Percentiles rank a stretch among this genome's conserved stretches.
Evolutionary conservation across 1,140 invertebrate species (phyloP).

Genomic region (Drosophila mojavensis): DNA sequence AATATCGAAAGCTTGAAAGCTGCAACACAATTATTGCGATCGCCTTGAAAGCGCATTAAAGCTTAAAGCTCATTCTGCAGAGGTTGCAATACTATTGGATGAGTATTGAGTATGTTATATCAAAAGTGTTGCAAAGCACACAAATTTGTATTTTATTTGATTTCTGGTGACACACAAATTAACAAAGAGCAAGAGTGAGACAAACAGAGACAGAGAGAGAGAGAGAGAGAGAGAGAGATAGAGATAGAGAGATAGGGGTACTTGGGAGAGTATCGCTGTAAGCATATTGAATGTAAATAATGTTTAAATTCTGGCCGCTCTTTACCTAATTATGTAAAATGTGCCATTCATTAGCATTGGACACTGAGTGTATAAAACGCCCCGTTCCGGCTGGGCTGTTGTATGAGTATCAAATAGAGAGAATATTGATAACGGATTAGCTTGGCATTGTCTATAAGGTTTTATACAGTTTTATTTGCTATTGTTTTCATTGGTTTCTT

Average conservation of each 20-base stretch:
- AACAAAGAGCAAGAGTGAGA: conserved; percentile 5
- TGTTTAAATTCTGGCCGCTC: conserved; percentile 42
- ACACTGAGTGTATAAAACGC: conserved; percentile 81
- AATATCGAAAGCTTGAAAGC: conserved; percentile 33
- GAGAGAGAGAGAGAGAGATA: conserved; percentile 3
- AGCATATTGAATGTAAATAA: conserved; percentile 32
- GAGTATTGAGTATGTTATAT: conserved; percentile 4
- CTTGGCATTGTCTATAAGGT: conserved; percentile 37
- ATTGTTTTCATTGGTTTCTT: conserved; percentile 11
- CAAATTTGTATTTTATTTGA: not conserved
- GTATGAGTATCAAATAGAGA: conserved; percentile 59
- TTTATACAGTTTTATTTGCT: conserved; percentile 27
- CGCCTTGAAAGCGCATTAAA: conserved; percentile 27
- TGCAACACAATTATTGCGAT: conserved; percentile 21
- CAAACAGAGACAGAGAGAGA: conserved; percentile 1
- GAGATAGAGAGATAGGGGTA: not conserved
- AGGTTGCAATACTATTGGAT: conserved; percentile 1
- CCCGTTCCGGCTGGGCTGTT: conserved; percentile 79
- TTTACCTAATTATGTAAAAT: conserved; percentile 84
- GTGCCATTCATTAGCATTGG: conserved; percentile 83
- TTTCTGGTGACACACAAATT: conserved; percentile 3
- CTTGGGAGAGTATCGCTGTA: not conserved
- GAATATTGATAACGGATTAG: conserved; percentile 60
- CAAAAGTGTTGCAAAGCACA: conserved; percentile 30
- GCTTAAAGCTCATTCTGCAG: conserved; percentile 17